Conservation (phyloP, 2,113 vertebrate genomes). For the Philantomba maxwellii region DNA sequence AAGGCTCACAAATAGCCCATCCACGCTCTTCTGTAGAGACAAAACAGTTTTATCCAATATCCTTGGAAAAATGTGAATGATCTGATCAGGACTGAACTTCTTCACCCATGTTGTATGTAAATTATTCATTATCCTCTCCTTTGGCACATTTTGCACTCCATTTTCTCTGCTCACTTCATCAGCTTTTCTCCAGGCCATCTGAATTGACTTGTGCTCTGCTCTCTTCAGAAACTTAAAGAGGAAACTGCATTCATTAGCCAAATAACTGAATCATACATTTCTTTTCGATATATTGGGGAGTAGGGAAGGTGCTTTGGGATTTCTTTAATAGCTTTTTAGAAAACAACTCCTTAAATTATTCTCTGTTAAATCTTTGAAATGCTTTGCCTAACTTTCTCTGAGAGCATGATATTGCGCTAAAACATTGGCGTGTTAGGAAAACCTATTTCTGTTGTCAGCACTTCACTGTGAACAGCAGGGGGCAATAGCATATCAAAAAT, state of each 20-base stretch:
- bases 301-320: neutral
- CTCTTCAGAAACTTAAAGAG: neutral
- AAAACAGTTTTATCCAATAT: neutral
- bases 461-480: constrained; percentile 46
- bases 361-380: neutral
- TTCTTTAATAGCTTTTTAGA: neutral
- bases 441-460: neutral
- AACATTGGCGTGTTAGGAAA: neutral
- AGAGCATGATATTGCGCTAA: neutral
- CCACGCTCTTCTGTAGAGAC: neutral
- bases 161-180: neutral
- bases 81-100: neutral
- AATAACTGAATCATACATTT: neutral
- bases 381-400: neutral
- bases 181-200: neutral
- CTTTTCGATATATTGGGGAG: neutral
- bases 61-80: neutral
- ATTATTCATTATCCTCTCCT: neutral
- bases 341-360: neutral
- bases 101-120: neutral
- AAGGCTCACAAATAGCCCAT: neutral
- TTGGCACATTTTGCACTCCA: neutral
- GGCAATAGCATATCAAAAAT: constrained; percentile 59
- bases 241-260: neutral
- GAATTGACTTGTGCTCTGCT: neutral